Evolutionary conservation across 2,113 vertebrate species (phyloP), one percentile per base, ranked within the genome.

Genomic region (Malurus cyaneus): DNA sequence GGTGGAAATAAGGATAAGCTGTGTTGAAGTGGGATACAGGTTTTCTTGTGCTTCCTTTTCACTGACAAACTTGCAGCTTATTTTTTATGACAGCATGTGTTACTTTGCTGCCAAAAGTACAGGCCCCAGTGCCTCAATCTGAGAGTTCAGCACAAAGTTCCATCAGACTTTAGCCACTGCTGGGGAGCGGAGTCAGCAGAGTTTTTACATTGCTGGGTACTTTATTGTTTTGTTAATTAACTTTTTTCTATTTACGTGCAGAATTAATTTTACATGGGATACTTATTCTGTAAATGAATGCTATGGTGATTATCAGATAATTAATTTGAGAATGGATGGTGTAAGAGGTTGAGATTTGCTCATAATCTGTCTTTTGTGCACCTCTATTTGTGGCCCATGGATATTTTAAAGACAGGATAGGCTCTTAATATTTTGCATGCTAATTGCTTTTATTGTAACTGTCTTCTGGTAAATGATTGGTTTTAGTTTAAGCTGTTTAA

Each of bases 191-290:
- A 96, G 86, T 93, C 82, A 92, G 69, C 80, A 56, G 62, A 88
- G 72, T 95, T 94, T 93, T 97, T 93, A 80, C 72, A 50, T 88
- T 94, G 52, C 52, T 92, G 86, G 32, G 60, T 87, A 49, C 49
- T 91, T 97, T 65, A 94, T 76, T 84, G 74, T 92, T 93, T 92
- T 6, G 29, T 97, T 97, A 97, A 96, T 96, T 96, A 96, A 94
- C 96, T 91, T 80, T 88, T 86, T 84, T 56, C 72, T 93, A 52
- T 96, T 96, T 96, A 89, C 11, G 14, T 42, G 49, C 62, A 91
- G 94, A 72, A 84, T 97, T 94, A 95, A 92, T 95, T 95, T 95
- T 95, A 91, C 79, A 80, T 89, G 72, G 76, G 72, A 71, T 96
- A 88, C 86, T 96, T 95, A 91, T 92, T 94, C 92, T 77, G 88